phyloP scores from a whole-genome alignment of 92 coral and sea anemone species.

The Siderastrea siderea region DNA sequence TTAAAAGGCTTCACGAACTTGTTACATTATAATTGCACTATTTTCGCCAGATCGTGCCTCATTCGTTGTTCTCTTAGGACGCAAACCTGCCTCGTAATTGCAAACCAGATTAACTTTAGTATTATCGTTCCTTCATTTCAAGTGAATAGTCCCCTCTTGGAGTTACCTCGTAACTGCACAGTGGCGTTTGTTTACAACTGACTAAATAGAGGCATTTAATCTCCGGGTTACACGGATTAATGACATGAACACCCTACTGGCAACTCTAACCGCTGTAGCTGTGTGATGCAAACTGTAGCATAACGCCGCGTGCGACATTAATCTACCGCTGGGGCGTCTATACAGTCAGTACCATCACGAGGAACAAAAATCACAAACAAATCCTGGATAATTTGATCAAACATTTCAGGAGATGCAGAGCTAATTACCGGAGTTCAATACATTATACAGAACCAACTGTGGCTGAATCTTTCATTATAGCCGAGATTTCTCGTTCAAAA shows the following conservation, averaged over 20 bases:
- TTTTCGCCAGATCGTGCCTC: background rate
- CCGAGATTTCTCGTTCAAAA: background rate
- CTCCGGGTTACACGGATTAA: constrained; percentile 5
- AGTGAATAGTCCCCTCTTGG: too few relatives aligned
- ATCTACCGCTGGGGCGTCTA: background rate
- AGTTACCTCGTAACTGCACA: background rate
- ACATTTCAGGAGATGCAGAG: background rate
- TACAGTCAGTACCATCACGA: too few relatives aligned
- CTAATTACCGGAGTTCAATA: background rate
- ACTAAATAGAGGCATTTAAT: background rate
- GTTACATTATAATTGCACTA: too few relatives aligned
- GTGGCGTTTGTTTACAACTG: constrained; percentile 13
- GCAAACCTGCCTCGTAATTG: too few relatives aligned
- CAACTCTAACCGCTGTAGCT: background rate
- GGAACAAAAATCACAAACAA: background rate
- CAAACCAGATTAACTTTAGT: too few relatives aligned
- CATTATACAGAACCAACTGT: background rate
- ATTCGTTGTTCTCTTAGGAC: background rate
- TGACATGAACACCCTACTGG: background rate
- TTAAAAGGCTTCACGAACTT: too few relatives aligned
- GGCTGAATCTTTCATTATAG: background rate
- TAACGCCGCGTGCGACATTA: background rate
- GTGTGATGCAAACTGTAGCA: background rate
- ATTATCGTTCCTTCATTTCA: background rate
- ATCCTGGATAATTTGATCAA: constrained; percentile 3